Evolutionary conservation across 2,113 vertebrate genomes (phyloP).

Genomic region (Xenopus tropicalis): UCB_Xtro_10.0 CM004445.2:132880001-132880500

Average conservation of each 20-base stretch:
- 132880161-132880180: background rate
- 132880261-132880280: background rate
- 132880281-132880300: background rate
- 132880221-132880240: background rate
- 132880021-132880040: background rate
- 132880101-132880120: constrained; percentile 15
- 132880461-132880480: constrained; percentile 1
- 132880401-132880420: background rate
- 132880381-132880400: background rate
- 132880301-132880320: background rate
- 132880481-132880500: background rate
- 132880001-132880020: background rate
- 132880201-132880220: background rate
- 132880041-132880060: background rate
- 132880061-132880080: too few species aligned
- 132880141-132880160: too few species aligned
- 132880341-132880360: background rate
- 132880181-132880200: background rate
- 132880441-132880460: background rate
- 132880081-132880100: background rate
- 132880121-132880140: background rate
- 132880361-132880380: background rate
- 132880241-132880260: background rate
- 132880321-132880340: background rate
- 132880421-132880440: background rate